Evolutionary conservation across 2,888 invertebrate genomes (phyloP).

Genomic region (Noctua janthina): DNA sequence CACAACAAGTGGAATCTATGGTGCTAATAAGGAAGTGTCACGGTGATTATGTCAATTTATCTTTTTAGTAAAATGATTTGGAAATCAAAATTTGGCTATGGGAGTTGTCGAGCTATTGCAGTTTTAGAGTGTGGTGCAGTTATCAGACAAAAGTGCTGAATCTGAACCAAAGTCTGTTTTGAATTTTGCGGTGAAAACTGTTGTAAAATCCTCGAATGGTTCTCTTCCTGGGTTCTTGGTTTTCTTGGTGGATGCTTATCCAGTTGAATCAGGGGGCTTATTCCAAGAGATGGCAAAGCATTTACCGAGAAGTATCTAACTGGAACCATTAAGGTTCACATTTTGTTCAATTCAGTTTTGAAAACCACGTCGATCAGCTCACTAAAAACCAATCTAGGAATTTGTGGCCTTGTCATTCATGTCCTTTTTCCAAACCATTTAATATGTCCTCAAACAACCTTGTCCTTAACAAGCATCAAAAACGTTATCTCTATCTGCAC

Average conservation of each 20-base stretch:
- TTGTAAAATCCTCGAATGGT: neutral
- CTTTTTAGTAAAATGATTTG: neutral
- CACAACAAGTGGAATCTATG: neutral
- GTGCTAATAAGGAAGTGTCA: neutral
- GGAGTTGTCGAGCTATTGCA: neutral
- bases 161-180: neutral
- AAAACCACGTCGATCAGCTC: neutral
- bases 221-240: too few relatives aligned
- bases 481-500: slow-evolving; percentile 69
- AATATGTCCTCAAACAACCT: slow-evolving; percentile 40
- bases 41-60: neutral
- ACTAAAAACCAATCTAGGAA: neutral
- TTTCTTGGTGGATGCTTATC: neutral
- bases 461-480: slow-evolving; percentile 71
- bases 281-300: neutral
- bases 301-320: neutral
- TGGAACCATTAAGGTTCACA: neutral
- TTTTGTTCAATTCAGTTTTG: neutral
- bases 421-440: neutral
- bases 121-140: neutral
- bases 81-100: neutral
- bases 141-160: neutral
- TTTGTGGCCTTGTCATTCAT: neutral
- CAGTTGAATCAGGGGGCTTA: neutral
- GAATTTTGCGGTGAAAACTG: neutral